phyloP scores from a whole-genome alignment of 2,113 vertebrate genomes.

The Dermatemys mawii region DNA sequence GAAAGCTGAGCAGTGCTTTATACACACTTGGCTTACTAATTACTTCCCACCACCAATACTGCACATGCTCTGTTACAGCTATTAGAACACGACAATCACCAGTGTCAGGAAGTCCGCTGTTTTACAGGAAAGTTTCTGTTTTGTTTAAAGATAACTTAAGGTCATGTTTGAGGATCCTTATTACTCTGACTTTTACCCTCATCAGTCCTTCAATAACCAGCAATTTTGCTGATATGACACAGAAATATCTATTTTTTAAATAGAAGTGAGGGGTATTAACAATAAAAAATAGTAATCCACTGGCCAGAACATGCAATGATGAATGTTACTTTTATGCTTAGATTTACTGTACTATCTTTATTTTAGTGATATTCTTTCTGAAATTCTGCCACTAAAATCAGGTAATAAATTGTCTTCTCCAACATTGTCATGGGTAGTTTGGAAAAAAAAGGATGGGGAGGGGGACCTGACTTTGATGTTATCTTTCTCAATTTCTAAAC shows the following conservation, averaged over 20 bases:
- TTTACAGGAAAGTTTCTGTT: background rate
- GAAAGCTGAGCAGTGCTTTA: background rate
- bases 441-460: background rate
- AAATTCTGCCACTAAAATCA: background rate
- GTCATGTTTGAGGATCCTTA: background rate
- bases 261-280: background rate
- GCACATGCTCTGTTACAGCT: background rate
- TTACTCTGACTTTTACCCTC: background rate
- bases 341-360: background rate
- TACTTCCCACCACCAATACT: background rate
- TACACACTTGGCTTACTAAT: background rate
- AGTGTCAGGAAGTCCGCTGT: background rate
- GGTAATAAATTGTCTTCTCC: background rate
- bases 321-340: background rate
- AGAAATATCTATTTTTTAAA: background rate
- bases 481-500: background rate
- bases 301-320: background rate
- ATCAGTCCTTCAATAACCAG: background rate
- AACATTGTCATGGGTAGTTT: background rate
- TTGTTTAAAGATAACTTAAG: too few species aligned
- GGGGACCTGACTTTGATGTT: background rate
- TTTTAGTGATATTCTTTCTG: background rate
- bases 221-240: background rate
- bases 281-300: background rate
- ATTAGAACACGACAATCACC: background rate